Evolutionary conservation across 2,888 invertebrate genomes (phyloP).

Genomic region (Athalia cordata): DNA sequence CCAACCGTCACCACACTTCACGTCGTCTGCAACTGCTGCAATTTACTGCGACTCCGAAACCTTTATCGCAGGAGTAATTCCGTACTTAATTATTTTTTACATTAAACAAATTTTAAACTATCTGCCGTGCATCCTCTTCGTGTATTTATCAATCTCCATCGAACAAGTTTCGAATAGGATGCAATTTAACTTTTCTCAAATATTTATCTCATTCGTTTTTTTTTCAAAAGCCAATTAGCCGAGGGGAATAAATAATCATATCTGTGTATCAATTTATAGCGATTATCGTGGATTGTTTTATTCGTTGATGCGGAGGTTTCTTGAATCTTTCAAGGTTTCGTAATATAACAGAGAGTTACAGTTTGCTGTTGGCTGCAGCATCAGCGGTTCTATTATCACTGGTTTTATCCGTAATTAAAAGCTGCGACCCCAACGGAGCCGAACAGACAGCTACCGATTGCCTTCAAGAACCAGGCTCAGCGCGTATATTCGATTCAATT

Average conservation of each 20-base stretch:
- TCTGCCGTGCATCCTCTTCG: not conserved
- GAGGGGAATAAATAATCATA: not conserved
- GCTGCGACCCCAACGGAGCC: constrained; percentile 28
- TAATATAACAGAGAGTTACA: constrained; percentile 9
- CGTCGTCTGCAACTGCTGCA: not conserved
- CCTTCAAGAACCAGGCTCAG: constrained; percentile 65
- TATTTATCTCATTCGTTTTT: too few species aligned
- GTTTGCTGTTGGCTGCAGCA: constrained; percentile 21
- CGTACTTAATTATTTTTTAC: constrained; percentile 41
- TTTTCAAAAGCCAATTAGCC: not conserved
- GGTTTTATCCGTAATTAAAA: constrained; percentile 56
- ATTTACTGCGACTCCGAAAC: constrained; percentile 29
- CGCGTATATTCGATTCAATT: constrained; percentile 69
- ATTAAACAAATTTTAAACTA: too few species aligned
- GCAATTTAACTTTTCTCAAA: too few species aligned
- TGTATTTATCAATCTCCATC: not conserved
- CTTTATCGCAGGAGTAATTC: constrained; percentile 39
- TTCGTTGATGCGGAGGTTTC: not conserved
- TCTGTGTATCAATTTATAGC: not conserved
- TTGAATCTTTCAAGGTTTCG: not conserved
- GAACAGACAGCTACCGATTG: constrained; percentile 67
- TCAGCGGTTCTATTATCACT: constrained; percentile 51
- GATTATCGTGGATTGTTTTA: not conserved
- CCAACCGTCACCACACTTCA: constrained; percentile 55
- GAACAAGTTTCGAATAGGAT: too few species aligned